phyloP scores from a whole-genome alignment of 2,113 vertebrate genomes.

The Calypte anna region DNA sequence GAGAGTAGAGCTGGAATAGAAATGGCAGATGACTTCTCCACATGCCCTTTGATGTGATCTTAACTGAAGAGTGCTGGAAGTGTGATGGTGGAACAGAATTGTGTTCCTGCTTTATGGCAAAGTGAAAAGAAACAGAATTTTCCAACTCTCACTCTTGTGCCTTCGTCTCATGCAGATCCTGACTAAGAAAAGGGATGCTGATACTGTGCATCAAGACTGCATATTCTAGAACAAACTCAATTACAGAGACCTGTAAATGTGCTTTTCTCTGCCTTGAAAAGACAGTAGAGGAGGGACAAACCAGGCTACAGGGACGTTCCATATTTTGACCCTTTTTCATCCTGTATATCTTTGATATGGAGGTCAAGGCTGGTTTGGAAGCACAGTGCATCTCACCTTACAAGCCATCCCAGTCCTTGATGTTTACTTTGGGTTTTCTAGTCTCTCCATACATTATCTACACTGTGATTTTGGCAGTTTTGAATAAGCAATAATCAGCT shows the following conservation, averaged over 20 bases:
- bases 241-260: background rate
- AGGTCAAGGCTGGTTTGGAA: background rate
- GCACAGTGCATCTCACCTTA: background rate
- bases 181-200: background rate
- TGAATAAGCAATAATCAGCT: slow-evolving; percentile 9
- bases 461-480: background rate
- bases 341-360: background rate
- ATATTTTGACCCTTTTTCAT: background rate
- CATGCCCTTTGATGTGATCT: background rate
- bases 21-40: background rate
- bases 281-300: background rate
- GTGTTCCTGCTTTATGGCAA: background rate
- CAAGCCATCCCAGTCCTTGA: background rate
- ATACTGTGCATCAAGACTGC: background rate
- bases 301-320: background rate
- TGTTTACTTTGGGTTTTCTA: background rate
- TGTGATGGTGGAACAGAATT: background rate
- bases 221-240: background rate
- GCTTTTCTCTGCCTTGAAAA: background rate
- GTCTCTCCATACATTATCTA: background rate
- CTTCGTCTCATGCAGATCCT: background rate
- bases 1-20: background rate
- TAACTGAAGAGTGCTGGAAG: background rate
- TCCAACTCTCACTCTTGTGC: background rate
- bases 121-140: background rate